These are phyloP conservation scores for Porites rus DNA, from an alignment of 92 coral and sea anemone species.

Conservation along the genomic window DNA sequence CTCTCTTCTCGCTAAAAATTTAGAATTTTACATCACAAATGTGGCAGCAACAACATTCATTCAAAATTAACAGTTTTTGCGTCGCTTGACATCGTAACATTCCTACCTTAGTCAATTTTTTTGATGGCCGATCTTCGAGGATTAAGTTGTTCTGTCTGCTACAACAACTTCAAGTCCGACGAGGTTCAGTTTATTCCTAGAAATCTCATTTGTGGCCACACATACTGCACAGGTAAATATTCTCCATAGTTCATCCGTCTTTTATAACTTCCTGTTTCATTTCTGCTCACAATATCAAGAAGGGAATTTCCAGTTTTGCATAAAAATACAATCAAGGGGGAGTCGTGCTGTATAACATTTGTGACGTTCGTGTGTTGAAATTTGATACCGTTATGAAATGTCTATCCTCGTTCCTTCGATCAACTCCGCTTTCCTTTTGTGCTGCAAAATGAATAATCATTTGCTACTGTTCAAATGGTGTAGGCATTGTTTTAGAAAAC, in stretches of 20 bases:
- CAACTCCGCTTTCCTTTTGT: no score
- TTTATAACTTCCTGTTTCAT: background rate
- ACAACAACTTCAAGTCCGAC: slow-evolving; percentile 79
- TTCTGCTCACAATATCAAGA: background rate
- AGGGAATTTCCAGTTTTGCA: background rate
- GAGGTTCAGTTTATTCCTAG: slow-evolving; percentile 83
- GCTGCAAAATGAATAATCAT: no score
- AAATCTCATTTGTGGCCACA: slow-evolving; percentile 86
- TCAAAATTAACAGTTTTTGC: background rate
- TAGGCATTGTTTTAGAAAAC: no score
- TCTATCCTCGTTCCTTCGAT: no score
- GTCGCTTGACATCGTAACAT: background rate
- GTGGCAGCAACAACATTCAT: background rate
- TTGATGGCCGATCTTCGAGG: slow-evolving; percentile 78
- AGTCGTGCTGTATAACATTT: no score
- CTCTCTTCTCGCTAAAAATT: background rate
- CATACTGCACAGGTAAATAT: slow-evolving; percentile 87
- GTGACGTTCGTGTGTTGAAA: background rate
- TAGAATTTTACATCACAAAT: background rate
- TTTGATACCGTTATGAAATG: slow-evolving; percentile 2
- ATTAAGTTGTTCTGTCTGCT: slow-evolving; percentile 85
- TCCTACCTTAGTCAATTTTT: background rate
- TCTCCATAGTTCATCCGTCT: background rate
- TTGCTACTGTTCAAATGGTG: no score
- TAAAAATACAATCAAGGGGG: background rate